Percentiles rank a stretch among this genome's conserved stretches.
phyloP scores from a whole-genome alignment of 2,113 vertebrate species.

The Gadus chalcogrammus region DNA sequence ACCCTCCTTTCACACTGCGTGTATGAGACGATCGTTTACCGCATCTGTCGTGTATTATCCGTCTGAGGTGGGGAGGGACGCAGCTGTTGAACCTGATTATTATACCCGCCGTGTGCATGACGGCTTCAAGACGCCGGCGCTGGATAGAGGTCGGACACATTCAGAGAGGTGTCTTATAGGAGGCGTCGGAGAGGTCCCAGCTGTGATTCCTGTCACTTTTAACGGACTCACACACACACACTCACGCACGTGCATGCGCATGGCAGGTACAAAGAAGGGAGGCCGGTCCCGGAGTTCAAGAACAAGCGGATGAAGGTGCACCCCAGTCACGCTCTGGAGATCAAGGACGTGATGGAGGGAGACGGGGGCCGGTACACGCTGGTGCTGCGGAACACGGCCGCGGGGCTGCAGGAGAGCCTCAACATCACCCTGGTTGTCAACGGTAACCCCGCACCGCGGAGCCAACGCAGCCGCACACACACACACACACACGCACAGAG shows the following conservation, averaged over 20 bases:
- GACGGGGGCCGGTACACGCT: conserved; percentile 83
- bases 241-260: conserved; percentile 23
- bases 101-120: too few relatives aligned
- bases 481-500: too few relatives aligned
- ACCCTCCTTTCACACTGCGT: too few relatives aligned
- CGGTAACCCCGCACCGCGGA: conserved; percentile 71
- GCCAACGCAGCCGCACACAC: background rate
- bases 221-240: background rate
- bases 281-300: conserved; percentile 74
- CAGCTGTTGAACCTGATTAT: too few relatives aligned
- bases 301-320: conserved; percentile 74
- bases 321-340: conserved; percentile 82
- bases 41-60: too few relatives aligned
- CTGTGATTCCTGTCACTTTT: background rate
- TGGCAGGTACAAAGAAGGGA: conserved; percentile 86
- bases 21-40: too few relatives aligned
- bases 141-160: too few relatives aligned
- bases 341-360: conserved; percentile 86
- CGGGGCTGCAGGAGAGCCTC: conserved; percentile 77
- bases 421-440: conserved; percentile 87
- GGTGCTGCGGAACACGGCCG: conserved; percentile 79
- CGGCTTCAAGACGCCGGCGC: too few relatives aligned
- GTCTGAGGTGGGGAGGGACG: too few relatives aligned
- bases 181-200: background rate
- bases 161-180: too few relatives aligned